Evolutionary conservation across 2,113 vertebrate species (phyloP).

Genomic region (Anseranas semipalmata): DNA sequence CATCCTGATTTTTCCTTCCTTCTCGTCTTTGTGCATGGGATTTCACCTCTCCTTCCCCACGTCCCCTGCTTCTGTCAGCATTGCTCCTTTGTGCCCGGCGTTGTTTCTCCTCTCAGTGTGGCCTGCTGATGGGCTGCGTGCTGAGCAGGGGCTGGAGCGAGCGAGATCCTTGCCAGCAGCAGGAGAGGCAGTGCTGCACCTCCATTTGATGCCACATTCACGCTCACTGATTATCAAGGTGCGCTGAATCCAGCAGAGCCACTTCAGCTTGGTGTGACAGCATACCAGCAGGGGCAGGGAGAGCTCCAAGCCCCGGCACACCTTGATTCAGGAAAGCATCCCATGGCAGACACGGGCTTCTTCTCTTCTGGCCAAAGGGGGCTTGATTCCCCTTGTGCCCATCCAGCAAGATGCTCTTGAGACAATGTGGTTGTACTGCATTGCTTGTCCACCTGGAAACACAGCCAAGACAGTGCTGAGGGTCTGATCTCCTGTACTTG

Average conservation of each 20-base stretch:
- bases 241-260: not conserved
- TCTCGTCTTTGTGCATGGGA: not conserved
- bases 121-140: not conserved
- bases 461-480: not conserved
- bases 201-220: not conserved
- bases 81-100: not conserved
- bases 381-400: not conserved
- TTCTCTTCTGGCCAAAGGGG: not conserved
- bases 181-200: not conserved
- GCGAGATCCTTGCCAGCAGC: not conserved
- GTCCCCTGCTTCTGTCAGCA: not conserved
- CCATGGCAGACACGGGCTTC: not conserved
- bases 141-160: not conserved
- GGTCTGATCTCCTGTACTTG: not conserved
- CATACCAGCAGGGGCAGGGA: not conserved
- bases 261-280: conserved; percentile 19
- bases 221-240: not conserved
- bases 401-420: not conserved
- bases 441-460: not conserved
- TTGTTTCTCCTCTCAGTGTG: not conserved
- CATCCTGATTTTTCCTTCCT: conserved; percentile 22
- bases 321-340: not conserved
- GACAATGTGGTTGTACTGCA: rapidly evolving
- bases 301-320: not conserved
- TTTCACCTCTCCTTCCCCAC: not conserved